Evolutionary conservation across 2,888 invertebrate genomes (phyloP).

Genomic region (Odontocolon sp.): DNA sequence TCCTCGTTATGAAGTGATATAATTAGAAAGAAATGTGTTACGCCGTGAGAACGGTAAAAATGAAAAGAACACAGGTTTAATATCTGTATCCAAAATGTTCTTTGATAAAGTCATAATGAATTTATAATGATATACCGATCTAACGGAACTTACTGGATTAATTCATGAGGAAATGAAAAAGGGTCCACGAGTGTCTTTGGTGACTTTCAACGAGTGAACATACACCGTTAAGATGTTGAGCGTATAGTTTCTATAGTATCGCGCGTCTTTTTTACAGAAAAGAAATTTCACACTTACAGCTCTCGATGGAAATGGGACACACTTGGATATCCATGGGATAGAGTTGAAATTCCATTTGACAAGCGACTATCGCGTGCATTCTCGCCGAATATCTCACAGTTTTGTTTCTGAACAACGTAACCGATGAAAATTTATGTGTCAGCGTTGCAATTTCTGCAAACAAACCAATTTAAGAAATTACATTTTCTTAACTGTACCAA

Average conservation of each 20-base stretch:
- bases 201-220: not conserved
- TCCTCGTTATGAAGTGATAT: too few relatives aligned
- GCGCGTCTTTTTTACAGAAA: too few relatives aligned
- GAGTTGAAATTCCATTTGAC: slow-evolving; percentile 93
- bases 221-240: not conserved
- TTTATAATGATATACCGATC: not conserved
- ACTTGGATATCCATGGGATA: slow-evolving; percentile 94
- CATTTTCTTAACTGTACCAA: too few relatives aligned
- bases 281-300: slow-evolving; percentile 85
- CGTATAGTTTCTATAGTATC: too few relatives aligned
- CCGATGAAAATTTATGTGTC: slow-evolving; percentile 91
- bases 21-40: too few relatives aligned
- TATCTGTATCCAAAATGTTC: not conserved
- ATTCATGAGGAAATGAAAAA: not conserved
- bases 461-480: slow-evolving; percentile 57
- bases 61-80: not conserved
- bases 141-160: not conserved
- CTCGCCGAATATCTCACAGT: slow-evolving; percentile 90
- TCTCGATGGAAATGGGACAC: slow-evolving; percentile 91
- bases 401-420: slow-evolving; percentile 90
- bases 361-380: slow-evolving; percentile 93
- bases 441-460: slow-evolving; percentile 89
- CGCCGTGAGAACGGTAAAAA: too few relatives aligned
- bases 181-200: not conserved
- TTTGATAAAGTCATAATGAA: not conserved